phyloP scores from a whole-genome alignment of 2,113 vertebrate genomes.

The Engystomops pustulosus region DNA sequence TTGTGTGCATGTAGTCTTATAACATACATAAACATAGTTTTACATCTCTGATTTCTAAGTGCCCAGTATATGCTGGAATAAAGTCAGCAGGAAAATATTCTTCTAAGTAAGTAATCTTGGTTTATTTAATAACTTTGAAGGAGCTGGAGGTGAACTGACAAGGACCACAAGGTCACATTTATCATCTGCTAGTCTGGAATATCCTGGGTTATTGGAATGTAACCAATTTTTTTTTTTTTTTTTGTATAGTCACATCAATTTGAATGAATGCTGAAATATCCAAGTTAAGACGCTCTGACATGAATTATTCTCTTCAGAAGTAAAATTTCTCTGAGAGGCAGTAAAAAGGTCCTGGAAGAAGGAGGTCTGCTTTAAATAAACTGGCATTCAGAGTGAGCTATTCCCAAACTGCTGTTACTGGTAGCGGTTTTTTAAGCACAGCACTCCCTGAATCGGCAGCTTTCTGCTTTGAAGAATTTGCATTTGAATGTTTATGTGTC shows the following conservation, averaged over 20 bases:
- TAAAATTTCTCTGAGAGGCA: constrained; percentile 48
- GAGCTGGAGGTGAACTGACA: background rate
- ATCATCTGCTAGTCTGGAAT: background rate
- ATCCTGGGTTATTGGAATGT: background rate
- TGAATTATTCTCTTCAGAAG: constrained; percentile 58
- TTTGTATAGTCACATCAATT: background rate
- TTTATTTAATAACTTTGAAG: background rate
- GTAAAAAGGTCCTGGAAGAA: constrained; percentile 54
- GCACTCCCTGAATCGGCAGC: constrained; percentile 58
- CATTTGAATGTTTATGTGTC: constrained; percentile 60
- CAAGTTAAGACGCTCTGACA: constrained; percentile 47
- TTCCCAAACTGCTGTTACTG: constrained; percentile 59
- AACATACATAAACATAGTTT: too few relatives aligned
- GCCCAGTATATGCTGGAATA: too few relatives aligned
- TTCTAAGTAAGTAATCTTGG: background rate
- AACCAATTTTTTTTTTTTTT: background rate
- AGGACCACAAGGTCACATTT: background rate
- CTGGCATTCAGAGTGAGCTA: constrained; percentile 55
- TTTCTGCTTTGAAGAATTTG: constrained; percentile 61
- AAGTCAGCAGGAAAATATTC: too few relatives aligned
- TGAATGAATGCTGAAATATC: constrained; percentile 40
- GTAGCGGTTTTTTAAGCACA: constrained; percentile 57
- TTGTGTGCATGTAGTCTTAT: too few relatives aligned
- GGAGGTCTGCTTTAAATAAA: constrained; percentile 58
- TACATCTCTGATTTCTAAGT: too few relatives aligned